Percentiles rank a stretch among this genome's conserved stretches.
Conservation (phyloP, 2,797 vertebrate species). For the Sparus aurata region DNA sequence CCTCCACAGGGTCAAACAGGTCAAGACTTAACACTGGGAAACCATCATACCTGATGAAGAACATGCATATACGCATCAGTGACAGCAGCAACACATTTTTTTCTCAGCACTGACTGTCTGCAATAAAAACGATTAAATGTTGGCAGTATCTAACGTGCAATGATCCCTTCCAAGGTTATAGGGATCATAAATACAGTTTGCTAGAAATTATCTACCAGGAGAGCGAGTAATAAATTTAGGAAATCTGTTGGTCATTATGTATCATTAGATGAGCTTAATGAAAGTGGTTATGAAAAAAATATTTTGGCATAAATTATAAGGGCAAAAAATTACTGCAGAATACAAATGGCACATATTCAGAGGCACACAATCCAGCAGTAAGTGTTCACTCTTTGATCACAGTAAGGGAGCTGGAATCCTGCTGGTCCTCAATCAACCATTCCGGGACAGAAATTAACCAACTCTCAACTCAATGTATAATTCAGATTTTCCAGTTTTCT, state of each 20-base stretch:
- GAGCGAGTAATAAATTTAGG: slow-evolving; percentile 15
- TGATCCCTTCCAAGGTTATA: not conserved
- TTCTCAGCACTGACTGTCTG: not conserved
- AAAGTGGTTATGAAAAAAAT: slow-evolving; percentile 21
- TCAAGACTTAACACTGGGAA: slow-evolving; percentile 94
- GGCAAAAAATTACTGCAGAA: slow-evolving; percentile 19
- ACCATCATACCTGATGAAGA: slow-evolving; percentile 90
- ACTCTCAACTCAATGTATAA: slow-evolving; percentile 8
- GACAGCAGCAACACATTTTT: not conserved
- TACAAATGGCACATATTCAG: slow-evolving; percentile 32
- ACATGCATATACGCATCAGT: not conserved
- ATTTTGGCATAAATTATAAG: slow-evolving; percentile 14
- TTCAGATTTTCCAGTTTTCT: slow-evolving; percentile 13
- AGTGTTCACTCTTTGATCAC: not conserved
- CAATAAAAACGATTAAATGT: not conserved
- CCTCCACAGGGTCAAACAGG: slow-evolving; percentile 93
- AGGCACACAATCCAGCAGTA: not conserved
- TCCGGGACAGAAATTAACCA: slow-evolving; percentile 22
- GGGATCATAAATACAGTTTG: not conserved
- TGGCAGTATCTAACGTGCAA: not conserved
- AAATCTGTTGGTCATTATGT: slow-evolving; percentile 21
- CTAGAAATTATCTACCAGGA: slow-evolving; percentile 18
- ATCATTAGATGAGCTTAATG: slow-evolving; percentile 16
- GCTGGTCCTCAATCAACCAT: slow-evolving; percentile 28
- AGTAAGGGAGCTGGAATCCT: slow-evolving; percentile 24